These are phyloP conservation scores for Neodontobutis hainanensis DNA, from an alignment of 2,113 vertebrate species.

Conservation along the genomic window DNA sequence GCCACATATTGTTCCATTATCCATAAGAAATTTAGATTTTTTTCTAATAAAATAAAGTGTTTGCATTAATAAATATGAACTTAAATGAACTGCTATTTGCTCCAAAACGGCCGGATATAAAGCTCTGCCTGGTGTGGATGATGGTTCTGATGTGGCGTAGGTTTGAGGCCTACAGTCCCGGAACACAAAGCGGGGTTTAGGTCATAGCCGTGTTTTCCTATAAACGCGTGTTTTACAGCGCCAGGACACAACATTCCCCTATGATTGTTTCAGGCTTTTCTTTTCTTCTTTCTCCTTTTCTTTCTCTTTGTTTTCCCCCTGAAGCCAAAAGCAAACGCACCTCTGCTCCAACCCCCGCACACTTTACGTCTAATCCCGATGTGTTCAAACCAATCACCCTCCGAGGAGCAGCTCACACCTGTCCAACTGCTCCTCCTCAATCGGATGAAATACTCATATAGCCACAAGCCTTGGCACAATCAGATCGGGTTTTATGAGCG, in stretches of 20 bases:
- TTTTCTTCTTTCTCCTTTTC: not conserved
- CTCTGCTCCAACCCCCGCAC: slow-evolving; percentile 1
- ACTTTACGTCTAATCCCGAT: slow-evolving; percentile 37
- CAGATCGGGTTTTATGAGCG: slow-evolving; percentile 31
- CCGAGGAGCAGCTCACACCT: slow-evolving; percentile 40
- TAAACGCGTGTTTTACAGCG: slow-evolving; percentile 36
- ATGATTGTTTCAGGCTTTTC: slow-evolving; percentile 29
- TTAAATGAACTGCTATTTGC: no score
- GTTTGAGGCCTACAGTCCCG: not conserved
- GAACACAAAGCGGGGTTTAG: slow-evolving; percentile 18
- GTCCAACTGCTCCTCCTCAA: slow-evolving; percentile 25
- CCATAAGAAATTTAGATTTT: no score
- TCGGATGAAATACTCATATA: slow-evolving; percentile 15
- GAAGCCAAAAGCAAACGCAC: not conserved
- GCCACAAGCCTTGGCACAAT: slow-evolving; percentile 29
- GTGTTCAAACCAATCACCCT: slow-evolving; percentile 3
- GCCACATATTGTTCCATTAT: no score
- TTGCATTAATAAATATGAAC: no score
- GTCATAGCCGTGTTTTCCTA: not conserved
- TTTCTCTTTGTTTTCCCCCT: slow-evolving; percentile 5
- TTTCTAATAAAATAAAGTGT: no score
- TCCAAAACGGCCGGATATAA: no score
- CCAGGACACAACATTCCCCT: slow-evolving; percentile 28
- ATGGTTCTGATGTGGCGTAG: not conserved
- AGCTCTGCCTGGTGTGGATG: no score